phyloP scores from a whole-genome alignment of 2,797 vertebrate genomes.

The Selene dorsalis region DNA sequence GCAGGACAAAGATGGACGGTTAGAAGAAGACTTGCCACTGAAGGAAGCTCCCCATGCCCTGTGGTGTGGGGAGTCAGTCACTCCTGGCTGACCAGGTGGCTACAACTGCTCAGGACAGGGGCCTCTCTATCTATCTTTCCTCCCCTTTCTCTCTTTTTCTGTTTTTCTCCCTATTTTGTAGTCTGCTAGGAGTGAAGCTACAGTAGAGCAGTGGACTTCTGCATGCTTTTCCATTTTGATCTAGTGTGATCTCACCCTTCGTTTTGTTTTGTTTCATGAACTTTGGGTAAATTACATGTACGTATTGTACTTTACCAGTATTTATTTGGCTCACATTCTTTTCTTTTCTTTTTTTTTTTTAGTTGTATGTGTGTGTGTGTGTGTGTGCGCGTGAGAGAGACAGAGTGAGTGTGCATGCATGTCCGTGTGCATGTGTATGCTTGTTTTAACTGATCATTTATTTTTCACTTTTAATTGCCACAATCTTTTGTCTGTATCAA shows the following conservation, averaged over 20 bases:
- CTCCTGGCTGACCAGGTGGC: conserved; percentile 73
- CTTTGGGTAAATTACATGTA: conserved; percentile 75
- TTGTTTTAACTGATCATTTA: conserved; percentile 66
- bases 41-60: conserved; percentile 68
- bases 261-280: conserved; percentile 75
- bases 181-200: conserved; percentile 85
- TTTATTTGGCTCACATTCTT: conserved; percentile 72
- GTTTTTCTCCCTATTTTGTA: conserved; percentile 68
- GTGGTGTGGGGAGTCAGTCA: conserved; percentile 64
- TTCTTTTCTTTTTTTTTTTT: conserved; percentile 56
- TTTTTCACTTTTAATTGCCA: conserved; percentile 72
- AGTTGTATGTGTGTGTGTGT: conserved; percentile 55
- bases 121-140: conserved; percentile 63
- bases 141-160: conserved; percentile 52
- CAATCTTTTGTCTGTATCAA: conserved; percentile 71
- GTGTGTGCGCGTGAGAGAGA: conserved; percentile 40
- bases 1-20: conserved; percentile 78
- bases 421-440: conserved; percentile 66
- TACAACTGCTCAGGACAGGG: conserved; percentile 82
- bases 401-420: conserved; percentile 54
- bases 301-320: conserved; percentile 74
- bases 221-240: conserved; percentile 83
- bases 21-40: conserved; percentile 78
- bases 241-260: conserved; percentile 72
- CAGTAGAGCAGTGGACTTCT: conserved; percentile 84